Evolutionary conservation across 1,140 invertebrate species (phyloP).

Genomic region (Ceratosolen fusciceps): DNA sequence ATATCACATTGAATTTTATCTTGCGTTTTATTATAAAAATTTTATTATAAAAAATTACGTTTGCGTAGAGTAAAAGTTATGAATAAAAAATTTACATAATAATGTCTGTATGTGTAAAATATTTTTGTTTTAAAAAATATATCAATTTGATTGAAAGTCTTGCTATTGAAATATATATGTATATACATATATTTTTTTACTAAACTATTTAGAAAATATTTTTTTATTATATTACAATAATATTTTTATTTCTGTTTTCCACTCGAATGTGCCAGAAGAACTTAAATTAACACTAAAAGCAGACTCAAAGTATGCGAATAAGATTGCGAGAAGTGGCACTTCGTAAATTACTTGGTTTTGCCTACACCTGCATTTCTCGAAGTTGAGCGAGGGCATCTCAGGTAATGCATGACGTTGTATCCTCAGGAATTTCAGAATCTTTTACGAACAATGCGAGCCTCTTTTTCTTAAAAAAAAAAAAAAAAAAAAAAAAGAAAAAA

Average conservation of each 20-base stretch:
- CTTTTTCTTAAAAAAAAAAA: neutral
- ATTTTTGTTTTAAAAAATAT: too few relatives aligned
- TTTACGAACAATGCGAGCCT: neutral
- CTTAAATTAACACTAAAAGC: neutral
- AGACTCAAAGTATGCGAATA: neutral
- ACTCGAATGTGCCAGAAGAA: neutral
- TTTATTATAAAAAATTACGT: too few relatives aligned
- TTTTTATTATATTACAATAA: neutral
- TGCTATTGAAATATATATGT: too few relatives aligned
- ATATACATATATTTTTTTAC: too few relatives aligned
- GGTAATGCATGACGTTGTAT: neutral
- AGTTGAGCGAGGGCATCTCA: neutral
- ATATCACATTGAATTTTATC: neutral
- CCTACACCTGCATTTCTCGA: neutral
- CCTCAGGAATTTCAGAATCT: neutral
- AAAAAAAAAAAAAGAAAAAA: too few relatives aligned
- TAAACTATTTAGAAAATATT: too few relatives aligned
- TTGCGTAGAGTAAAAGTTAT: too few relatives aligned
- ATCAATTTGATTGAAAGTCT: too few relatives aligned
- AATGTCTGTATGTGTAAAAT: too few relatives aligned
- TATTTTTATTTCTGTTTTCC: neutral
- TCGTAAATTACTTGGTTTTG: neutral
- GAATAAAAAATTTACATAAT: too few relatives aligned
- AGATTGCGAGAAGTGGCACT: neutral
- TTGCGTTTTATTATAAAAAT: neutral